Evolutionary conservation across 2,888 invertebrate genomes (phyloP).

Genomic region (Ophraella communa): DNA sequence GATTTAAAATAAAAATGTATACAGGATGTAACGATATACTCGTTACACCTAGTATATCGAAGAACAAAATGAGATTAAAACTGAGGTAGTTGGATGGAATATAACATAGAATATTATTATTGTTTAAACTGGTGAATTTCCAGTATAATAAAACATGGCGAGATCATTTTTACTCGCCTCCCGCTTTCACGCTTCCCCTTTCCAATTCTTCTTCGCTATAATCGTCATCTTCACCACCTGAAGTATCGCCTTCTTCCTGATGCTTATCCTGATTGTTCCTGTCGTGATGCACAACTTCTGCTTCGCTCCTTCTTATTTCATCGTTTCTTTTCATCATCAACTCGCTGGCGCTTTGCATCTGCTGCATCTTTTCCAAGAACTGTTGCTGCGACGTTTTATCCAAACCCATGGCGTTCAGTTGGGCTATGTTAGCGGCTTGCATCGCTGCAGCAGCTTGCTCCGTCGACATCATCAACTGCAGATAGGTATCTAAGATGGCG

Average conservation of each 20-base stretch:
- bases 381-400: constrained; percentile 64
- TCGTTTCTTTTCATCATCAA: constrained; percentile 63
- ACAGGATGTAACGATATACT: no score
- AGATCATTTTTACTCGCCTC: constrained; percentile 52
- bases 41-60: no score
- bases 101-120: constrained; percentile 53
- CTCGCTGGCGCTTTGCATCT: constrained; percentile 65
- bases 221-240: constrained; percentile 65
- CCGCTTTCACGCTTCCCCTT: constrained; percentile 60
- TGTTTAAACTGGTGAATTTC: constrained; percentile 10
- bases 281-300: constrained; percentile 66
- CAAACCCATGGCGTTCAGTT: constrained; percentile 71
- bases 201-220: constrained; percentile 62
- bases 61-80: constrained; percentile 52
- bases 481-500: constrained; percentile 84
- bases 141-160: constrained; percentile 36
- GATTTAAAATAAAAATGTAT: constrained; percentile 45
- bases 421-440: constrained; percentile 80
- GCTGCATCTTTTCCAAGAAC: constrained; percentile 70
- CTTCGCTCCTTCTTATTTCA: constrained; percentile 60
- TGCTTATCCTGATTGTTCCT: constrained; percentile 50
- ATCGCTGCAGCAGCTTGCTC: constrained; percentile 75
- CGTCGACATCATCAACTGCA: constrained; percentile 73
- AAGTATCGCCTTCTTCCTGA: constrained; percentile 62
- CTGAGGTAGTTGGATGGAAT: constrained; percentile 80